Conservation (phyloP, 2,797 vertebrate species). For the Galaxias olidus region DNA sequence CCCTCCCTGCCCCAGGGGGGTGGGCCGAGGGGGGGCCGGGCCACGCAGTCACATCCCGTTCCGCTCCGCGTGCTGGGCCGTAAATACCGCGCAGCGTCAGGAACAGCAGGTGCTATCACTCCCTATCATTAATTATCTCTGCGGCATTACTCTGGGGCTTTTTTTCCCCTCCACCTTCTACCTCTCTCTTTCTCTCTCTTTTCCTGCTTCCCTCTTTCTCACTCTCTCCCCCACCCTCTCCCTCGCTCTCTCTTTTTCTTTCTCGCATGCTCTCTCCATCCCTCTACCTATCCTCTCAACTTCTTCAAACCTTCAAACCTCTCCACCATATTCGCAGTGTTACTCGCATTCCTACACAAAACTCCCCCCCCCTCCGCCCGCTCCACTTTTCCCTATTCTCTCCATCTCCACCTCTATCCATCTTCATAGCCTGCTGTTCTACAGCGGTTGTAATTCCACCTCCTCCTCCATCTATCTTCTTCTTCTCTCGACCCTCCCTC, state of each 20-base stretch:
- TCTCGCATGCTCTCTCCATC: too few relatives aligned
- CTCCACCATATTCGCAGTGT: too few relatives aligned
- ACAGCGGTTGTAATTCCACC: slow-evolving; percentile 32
- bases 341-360: too few relatives aligned
- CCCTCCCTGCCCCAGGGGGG: slow-evolving; percentile 34
- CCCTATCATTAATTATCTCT: slow-evolving; percentile 72
- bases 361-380: too few relatives aligned
- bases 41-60: slow-evolving; percentile 49
- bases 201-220: too few relatives aligned
- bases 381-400: slow-evolving; percentile 16
- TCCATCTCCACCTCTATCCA: slow-evolving; percentile 47
- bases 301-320: too few relatives aligned
- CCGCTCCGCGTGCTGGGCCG: slow-evolving; percentile 52
- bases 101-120: slow-evolving; percentile 72
- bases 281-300: too few relatives aligned
- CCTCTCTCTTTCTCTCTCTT: too few relatives aligned
- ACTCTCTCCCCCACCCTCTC: too few relatives aligned
- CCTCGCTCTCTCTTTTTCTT: too few relatives aligned
- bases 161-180: slow-evolving; percentile 12
- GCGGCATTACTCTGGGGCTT: slow-evolving; percentile 61
- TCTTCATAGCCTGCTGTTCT: slow-evolving; percentile 7
- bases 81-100: slow-evolving; percentile 66
- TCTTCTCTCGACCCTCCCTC: slow-evolving; percentile 27
- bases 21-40: slow-evolving; percentile 31
- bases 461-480: slow-evolving; percentile 32